Conservation (phyloP, 92 coral and sea anemone species). For the Metridium senile region DNA sequence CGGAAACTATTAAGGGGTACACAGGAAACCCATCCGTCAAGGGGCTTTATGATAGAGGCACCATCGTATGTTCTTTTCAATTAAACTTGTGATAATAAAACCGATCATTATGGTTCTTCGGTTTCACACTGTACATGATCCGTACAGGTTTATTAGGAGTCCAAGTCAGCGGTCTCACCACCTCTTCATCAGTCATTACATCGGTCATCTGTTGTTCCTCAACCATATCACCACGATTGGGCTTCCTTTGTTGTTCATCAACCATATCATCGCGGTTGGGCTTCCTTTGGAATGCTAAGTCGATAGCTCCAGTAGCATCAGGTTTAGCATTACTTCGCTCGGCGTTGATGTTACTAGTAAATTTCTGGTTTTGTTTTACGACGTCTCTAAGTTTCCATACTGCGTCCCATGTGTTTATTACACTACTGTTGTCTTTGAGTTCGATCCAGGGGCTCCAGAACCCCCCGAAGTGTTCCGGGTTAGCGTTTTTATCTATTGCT, state of each 20-base stretch:
- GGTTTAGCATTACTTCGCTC: conserved; percentile 58
- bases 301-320: conserved; percentile 75
- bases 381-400: conserved; percentile 18
- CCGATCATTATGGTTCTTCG: conserved; percentile 22
- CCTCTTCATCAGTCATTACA: not conserved
- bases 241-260: not conserved
- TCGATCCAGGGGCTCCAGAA: conserved; percentile 75
- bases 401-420: conserved; percentile 26
- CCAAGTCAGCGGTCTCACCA: conserved; percentile 17
- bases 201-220: not conserved
- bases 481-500: conserved; percentile 46
- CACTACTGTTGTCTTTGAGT: conserved; percentile 39
- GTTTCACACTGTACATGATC: conserved; percentile 25
- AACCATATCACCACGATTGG: not conserved
- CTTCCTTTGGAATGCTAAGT: conserved; percentile 18
- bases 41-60: too few species aligned
- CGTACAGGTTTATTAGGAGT: conserved; percentile 24
- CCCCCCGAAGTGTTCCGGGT: conserved; percentile 48
- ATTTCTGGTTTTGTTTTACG: not conserved
- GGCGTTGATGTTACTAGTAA: not conserved
- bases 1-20: not conserved
- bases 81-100: conserved; percentile 13
- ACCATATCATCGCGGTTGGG: not conserved
- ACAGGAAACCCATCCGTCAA: not conserved
- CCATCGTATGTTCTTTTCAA: not conserved